phyloP scores from a whole-genome alignment of 2,113 vertebrate genomes.

The Ciconia stormi region DNA sequence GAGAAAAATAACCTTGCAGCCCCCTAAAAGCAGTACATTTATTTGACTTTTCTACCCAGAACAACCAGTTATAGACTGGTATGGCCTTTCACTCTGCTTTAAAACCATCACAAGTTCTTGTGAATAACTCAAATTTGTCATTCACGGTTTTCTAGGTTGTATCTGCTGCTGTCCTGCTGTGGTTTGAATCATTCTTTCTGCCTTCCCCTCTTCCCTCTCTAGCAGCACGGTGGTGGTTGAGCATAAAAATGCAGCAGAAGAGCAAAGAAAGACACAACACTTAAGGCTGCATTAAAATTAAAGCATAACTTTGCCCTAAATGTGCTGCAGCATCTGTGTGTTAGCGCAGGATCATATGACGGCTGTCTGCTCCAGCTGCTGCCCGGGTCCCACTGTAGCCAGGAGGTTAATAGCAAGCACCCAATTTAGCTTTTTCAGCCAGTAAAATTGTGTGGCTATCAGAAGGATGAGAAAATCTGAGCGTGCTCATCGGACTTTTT shows the following conservation, averaged over 20 bases:
- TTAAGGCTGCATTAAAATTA: background rate
- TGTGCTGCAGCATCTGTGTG: background rate
- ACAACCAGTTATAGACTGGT: background rate
- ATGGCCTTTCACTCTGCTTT: background rate
- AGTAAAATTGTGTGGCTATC: background rate
- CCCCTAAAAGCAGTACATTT: background rate
- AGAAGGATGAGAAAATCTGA: background rate
- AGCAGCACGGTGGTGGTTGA: background rate
- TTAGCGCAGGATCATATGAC: background rate
- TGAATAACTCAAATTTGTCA: accelerated
- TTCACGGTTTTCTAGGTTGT: background rate
- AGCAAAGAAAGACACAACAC: background rate
- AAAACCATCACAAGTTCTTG: accelerated
- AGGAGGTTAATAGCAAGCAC: background rate
- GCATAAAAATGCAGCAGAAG: background rate
- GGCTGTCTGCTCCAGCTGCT: background rate
- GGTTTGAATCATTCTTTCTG: background rate
- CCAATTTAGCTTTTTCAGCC: background rate
- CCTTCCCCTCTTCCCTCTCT: background rate
- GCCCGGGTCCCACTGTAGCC: background rate
- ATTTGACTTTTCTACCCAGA: background rate
- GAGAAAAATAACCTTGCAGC: background rate
- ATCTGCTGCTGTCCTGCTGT: background rate
- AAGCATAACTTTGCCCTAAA: background rate
- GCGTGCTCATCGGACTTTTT: background rate